Evolutionary conservation across 2,797 vertebrate genomes (phyloP).

Genomic region (Parauchenoglanis punctatus): DNA sequence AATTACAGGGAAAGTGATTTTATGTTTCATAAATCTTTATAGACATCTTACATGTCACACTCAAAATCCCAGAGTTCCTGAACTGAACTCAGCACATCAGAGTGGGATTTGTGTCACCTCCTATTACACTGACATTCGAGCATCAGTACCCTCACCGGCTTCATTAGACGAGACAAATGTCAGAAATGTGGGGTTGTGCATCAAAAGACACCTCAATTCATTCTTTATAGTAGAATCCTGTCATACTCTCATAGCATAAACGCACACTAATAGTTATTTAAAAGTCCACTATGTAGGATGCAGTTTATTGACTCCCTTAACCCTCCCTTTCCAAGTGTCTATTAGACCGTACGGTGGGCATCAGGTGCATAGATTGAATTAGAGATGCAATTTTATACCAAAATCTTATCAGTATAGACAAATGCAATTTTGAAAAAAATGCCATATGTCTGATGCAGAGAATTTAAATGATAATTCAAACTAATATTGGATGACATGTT

Average conservation of each 20-base stretch:
- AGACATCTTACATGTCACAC: background rate
- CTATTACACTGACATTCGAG: background rate
- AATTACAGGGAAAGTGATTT: background rate
- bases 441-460: background rate
- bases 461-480: background rate
- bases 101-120: background rate
- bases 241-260: background rate
- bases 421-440: background rate
- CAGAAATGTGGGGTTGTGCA: background rate
- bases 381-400: background rate
- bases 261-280: background rate
- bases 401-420: background rate
- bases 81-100: background rate
- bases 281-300: background rate
- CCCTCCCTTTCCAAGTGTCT: too few relatives aligned
- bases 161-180: background rate
- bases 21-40: slow-evolving; percentile 14
- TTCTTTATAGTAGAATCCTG: background rate
- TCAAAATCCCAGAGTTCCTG: background rate
- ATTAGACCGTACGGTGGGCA: too few relatives aligned
- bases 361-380: background rate
- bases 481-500: background rate
- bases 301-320: too few relatives aligned
- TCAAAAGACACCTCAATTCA: background rate
- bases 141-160: background rate